Conservation (phyloP, 2,888 invertebrate genomes). For the Chrysolina haemoptera region DNA sequence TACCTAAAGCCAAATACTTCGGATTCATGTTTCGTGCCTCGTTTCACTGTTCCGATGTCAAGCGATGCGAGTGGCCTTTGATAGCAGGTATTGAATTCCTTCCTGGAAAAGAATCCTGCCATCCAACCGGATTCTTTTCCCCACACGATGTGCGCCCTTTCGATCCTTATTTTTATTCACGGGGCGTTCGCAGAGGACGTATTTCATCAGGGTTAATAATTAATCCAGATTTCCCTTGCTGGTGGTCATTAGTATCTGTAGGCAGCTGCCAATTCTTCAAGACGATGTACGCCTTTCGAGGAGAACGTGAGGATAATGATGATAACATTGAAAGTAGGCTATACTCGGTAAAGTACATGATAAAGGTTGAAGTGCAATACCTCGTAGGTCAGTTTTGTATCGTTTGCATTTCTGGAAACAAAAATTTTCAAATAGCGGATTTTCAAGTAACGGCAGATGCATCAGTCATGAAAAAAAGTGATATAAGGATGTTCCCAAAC, state of each 20-base stretch:
- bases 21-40: constrained; percentile 8
- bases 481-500: too few species aligned
- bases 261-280: background rate
- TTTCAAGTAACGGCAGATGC: too few species aligned
- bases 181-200: background rate
- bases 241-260: background rate
- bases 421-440: too few species aligned
- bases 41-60: constrained; percentile 8
- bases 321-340: too few species aligned
- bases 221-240: constrained; percentile 11
- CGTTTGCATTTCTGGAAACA: too few species aligned
- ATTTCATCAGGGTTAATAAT: constrained; percentile 9
- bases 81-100: constrained; percentile 12
- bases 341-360: too few species aligned
- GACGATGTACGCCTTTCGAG: too few species aligned
- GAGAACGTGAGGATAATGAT: too few species aligned
- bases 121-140: constrained; percentile 2
- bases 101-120: background rate
- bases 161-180: constrained; percentile 8
- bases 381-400: too few species aligned
- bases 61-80: constrained; percentile 21
- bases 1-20: background rate
- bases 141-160: background rate
- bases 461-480: too few species aligned
- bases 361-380: too few species aligned